Evolutionary conservation across 2,113 vertebrate genomes (phyloP), one percentile per base, ranked within the genome.

Genomic region (Hystrix cristata): DNA sequence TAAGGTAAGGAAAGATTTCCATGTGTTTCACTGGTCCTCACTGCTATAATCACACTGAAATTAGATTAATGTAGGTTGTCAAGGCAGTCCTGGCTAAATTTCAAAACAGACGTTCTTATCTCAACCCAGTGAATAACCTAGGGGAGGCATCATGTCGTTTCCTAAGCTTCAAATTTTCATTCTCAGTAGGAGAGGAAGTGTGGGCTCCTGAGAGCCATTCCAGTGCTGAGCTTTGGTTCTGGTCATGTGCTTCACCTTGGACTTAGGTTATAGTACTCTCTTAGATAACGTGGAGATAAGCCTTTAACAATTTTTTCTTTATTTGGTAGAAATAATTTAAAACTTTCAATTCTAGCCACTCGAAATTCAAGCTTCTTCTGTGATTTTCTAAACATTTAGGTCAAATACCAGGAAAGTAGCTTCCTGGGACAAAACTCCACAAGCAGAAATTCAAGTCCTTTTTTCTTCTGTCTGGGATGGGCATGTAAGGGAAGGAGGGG

Each of bases 271-370:
- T 31, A 81, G 31, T 80, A 11, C 13, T 96, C 23, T 87, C 19
- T 91, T 69, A 94, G 67, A 82, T 80, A 29, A 51, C 62, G 90
- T 85, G 51, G 25, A 34, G 27, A 84, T 21, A 94, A 94, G 86
- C 34, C 4, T 51, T 38, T 84, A 93, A 76, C 74, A 59, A 95
- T 89, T 57, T 92, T 65, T 91, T 74, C 38, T 91, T 12, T 12
- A 80, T 96, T 60, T 96, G 9, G 76, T 87, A 94, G 69, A 96
- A 94, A 92, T 96, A 94, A 96, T 96, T 87, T 79, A 94, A 96
- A 97, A 86, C 83, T 27, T 95, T 76, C 46, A 53, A 18, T 96
- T 94, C 69, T 90, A 88, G 65, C 53, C 85, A 74, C 71, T 80
- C 29, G 85, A 87, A 94, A 90, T 92, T 96, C 29, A 94, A 0